Evolutionary conservation across 2,113 vertebrate species (phyloP).

Genomic region (Psilopsiagon aurifrons): DNA sequence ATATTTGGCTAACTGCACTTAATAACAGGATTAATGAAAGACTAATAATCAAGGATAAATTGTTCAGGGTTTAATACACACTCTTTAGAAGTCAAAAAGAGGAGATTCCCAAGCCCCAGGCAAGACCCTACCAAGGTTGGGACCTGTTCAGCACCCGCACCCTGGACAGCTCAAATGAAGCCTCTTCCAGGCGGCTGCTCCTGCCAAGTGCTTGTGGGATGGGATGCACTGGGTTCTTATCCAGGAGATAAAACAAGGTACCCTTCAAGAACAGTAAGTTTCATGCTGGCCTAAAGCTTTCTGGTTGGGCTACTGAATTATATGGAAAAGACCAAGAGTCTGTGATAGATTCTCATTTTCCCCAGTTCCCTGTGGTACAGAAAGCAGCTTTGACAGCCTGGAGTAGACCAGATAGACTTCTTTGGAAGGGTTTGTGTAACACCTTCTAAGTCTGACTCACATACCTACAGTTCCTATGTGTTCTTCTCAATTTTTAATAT

Average conservation of each 20-base stretch:
- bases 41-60: rapidly evolving
- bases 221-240: rapidly evolving
- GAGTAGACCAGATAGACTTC: not conserved
- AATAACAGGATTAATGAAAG: not conserved
- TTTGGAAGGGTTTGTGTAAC: not conserved
- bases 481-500: not conserved
- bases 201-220: not conserved
- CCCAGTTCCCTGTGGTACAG: not conserved
- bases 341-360: not conserved
- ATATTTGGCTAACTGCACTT: not conserved
- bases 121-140: not conserved
- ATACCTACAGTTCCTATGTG: not conserved
- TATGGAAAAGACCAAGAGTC: rapidly evolving
- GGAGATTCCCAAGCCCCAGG: rapidly evolving
- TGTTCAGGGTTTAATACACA: rapidly evolving
- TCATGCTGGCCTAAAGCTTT: rapidly evolving
- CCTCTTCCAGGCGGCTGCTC: not conserved
- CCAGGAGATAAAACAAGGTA: rapidly evolving
- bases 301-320: rapidly evolving
- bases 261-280: rapidly evolving
- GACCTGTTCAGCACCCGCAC: constrained; percentile 22
- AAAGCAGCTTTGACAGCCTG: not conserved
- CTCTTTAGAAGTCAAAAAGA: not conserved
- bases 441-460: not conserved
- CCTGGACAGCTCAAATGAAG: constrained; percentile 25